Evolutionary conservation across 2,888 invertebrate genomes (phyloP), one percentile per base, ranked within the genome.

Genomic region (Scaptomyza reducta): DNA sequence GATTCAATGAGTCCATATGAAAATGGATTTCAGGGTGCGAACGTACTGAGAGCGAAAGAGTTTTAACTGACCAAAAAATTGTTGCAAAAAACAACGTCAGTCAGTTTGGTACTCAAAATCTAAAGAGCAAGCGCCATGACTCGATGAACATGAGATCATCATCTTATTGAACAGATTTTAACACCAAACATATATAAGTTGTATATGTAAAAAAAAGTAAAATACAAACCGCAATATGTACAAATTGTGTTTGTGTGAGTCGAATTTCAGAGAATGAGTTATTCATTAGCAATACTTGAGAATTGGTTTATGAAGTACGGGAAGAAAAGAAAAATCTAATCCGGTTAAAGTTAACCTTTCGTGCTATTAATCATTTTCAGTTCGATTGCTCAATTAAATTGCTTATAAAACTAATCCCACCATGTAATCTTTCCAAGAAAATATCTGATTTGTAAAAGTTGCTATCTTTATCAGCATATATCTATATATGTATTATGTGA

Each of bases 71-170:
- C 38, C 16, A 35, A 50, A 42, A 49, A 33, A 6, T 31, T 64
- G 27, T 22, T 7, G 44, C 51, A 62, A 56, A 51, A 31, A 31
- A 31, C 33, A 47, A 51, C 54, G 53, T 50, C 58, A 57, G 31
- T 25, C 22, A 6, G 6, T 25, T 31, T 53, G 22, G 22, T 22
- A 33, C 40, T 58, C 29, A 33, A 46, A 64, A 56, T 61, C 62
- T 40, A 35, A 38, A 35, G 38, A 42, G 38, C 10, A 29, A 49
- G 27, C 33, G 14, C 47, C 10, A 56, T 68, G 62, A 73, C 14
- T 49, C 53, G 73, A 49, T 53, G 10, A 35, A 29, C 9, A 67
- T 73, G 62, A 72, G 61, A 69, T 71, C 73, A 69, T 71, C 73
- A 77, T 47, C 61, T 27, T 47, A 27, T 10, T 31, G 5, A 59